These are phyloP conservation scores for Phyto melanocephala DNA, from an alignment of 2,888 invertebrate species.

Conservation along the genomic window DNA sequence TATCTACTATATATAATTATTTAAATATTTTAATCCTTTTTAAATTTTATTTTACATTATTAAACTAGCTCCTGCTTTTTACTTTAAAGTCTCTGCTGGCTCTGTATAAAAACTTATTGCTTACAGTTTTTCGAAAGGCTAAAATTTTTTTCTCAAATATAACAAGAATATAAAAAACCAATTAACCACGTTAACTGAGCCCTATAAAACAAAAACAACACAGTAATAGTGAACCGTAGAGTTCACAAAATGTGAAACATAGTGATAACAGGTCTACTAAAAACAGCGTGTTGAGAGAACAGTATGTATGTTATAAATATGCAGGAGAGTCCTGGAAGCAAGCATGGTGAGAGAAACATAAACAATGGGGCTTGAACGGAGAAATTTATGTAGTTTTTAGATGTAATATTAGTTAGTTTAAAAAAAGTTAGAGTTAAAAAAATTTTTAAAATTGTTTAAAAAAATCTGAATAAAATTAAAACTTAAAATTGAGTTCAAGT, in stretches of 20 bases:
- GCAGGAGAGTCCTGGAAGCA: background rate
- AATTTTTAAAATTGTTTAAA: too few species aligned
- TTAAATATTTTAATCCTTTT: background rate
- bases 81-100: background rate
- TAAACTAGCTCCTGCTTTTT: background rate
- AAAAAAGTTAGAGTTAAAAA: too few species aligned
- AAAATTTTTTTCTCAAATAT: conserved; percentile 31
- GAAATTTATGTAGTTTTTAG: too few species aligned
- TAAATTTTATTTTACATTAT: background rate
- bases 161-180: conserved; percentile 70
- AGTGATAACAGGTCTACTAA: conserved; percentile 46
- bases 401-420: too few species aligned
- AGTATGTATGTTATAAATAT: background rate
- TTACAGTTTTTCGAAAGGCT: conserved; percentile 1
- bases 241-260: conserved; percentile 12
- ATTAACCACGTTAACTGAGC: conserved; percentile 67
- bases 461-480: too few species aligned
- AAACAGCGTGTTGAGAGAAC: background rate
- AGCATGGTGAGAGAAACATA: background rate
- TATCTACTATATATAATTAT: background rate
- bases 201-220: background rate
- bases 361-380: too few species aligned
- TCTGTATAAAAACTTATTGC: background rate
- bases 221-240: background rate
- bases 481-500: too few species aligned